These are phyloP conservation scores for Mesorhabditis sp. DNA, from an alignment of 2,888 invertebrate species.

Conservation along the genomic window DNA sequence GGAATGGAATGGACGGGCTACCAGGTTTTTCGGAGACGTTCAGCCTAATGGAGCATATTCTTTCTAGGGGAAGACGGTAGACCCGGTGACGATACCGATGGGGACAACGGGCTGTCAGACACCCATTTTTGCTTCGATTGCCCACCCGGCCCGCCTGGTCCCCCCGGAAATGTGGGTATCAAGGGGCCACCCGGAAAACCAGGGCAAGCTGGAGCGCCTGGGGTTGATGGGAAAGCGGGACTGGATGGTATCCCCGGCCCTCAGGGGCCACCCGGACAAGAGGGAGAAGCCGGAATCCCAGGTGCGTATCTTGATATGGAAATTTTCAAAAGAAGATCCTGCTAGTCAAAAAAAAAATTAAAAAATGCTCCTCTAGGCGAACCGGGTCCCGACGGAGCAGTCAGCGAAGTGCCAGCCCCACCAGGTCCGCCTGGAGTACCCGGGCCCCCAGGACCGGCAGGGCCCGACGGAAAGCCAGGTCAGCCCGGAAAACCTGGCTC, in stretches of 20 bases:
- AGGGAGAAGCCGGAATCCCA: background rate
- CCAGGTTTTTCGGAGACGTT: slow-evolving; percentile 1
- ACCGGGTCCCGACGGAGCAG: background rate
- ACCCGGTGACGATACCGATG: slow-evolving; percentile 32
- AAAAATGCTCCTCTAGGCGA: background rate
- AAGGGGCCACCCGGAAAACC: slow-evolving; percentile 29
- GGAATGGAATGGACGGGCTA: slow-evolving; percentile 36
- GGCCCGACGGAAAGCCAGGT: background rate
- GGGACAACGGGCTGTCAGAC: slow-evolving; percentile 26
- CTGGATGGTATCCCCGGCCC: slow-evolving; percentile 1
- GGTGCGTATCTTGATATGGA: no score
- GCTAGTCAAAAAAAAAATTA: no score
- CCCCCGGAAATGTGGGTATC: slow-evolving; percentile 37
- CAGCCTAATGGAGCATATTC: no score
- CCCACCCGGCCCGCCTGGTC: slow-evolving; percentile 40
- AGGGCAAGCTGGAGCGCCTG: background rate
- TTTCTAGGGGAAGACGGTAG: slow-evolving; percentile 30
- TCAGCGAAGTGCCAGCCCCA: slow-evolving; percentile 3
- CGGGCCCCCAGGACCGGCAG: background rate
- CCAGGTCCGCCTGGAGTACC: background rate
- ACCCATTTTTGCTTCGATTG: background rate
- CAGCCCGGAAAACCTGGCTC: background rate
- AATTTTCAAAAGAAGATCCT: no score
- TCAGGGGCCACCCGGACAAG: slow-evolving; percentile 1
- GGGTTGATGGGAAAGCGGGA: background rate